Percentiles rank a stretch among this genome's conserved stretches.
phyloP scores from a whole-genome alignment of 2,113 vertebrate species.

The Lagenorhynchus albirostris region DNA sequence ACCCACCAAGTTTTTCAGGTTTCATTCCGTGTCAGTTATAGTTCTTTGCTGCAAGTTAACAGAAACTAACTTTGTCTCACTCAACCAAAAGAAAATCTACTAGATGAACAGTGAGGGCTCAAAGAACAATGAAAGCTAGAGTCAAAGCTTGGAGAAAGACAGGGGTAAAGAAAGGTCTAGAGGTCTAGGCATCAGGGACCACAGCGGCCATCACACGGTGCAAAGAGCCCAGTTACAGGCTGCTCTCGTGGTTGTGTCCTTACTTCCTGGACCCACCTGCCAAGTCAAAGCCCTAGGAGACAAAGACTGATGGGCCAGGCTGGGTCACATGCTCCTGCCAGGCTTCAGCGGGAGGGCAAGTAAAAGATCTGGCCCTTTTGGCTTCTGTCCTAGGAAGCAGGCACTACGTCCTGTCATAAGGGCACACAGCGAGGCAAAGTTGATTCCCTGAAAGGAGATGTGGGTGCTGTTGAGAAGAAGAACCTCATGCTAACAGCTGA shows the following conservation, averaged over 20 bases:
- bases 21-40: not conserved
- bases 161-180: not conserved
- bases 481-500: not conserved
- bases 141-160: not conserved
- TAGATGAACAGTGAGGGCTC: not conserved
- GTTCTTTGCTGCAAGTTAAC: not conserved
- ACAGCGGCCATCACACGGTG: accelerated
- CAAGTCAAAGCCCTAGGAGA: not conserved
- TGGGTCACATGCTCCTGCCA: not conserved
- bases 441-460: not conserved
- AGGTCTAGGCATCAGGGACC: not conserved
- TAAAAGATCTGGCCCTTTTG: not conserved
- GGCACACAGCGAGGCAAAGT: not conserved
- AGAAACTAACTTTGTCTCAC: not conserved
- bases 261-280: not conserved
- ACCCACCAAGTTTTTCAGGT: not conserved
- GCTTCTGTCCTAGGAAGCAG: not conserved
- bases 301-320: not conserved
- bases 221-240: too few species aligned
- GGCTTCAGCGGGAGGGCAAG: not conserved
- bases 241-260: not conserved
- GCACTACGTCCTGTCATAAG: not conserved
- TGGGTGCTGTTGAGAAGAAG: not conserved
- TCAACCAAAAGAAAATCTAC: not conserved
- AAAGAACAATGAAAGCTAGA: not conserved